Percentiles rank a stretch among this genome's conserved stretches.
phyloP scores from a whole-genome alignment of 2,797 vertebrate species.

The Chiloscyllium punctatum region DNA sequence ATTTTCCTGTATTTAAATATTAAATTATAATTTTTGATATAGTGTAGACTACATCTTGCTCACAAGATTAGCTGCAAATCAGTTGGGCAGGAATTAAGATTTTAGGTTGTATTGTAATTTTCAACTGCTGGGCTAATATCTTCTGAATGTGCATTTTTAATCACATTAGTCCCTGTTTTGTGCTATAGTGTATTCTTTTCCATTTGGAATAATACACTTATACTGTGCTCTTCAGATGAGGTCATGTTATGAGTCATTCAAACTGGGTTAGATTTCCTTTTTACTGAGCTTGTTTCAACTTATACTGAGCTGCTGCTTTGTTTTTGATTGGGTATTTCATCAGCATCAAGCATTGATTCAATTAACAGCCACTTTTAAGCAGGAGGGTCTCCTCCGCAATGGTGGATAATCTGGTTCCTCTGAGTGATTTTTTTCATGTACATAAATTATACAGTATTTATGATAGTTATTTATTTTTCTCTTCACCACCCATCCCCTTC shows the following conservation, averaged over 20 bases:
- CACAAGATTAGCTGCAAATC: background rate
- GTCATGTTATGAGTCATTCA: slow-evolving; percentile 11
- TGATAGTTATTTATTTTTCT: slow-evolving; percentile 40
- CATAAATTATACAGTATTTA: background rate
- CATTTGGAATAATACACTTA: background rate
- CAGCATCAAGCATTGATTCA: background rate
- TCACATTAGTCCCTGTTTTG: background rate
- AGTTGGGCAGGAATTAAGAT: background rate
- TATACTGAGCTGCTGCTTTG: background rate
- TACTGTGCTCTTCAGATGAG: background rate
- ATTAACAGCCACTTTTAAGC: background rate
- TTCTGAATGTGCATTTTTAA: background rate
- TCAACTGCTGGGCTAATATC: background rate
- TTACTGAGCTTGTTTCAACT: background rate
- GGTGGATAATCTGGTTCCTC: background rate
- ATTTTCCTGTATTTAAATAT: background rate
- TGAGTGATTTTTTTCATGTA: background rate
- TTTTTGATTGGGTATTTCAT: background rate
- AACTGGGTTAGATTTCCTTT: background rate
- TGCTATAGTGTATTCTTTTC: background rate
- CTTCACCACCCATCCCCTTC: slow-evolving; percentile 33
- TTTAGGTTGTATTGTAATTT: background rate
- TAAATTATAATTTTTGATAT: background rate
- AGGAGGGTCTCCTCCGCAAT: background rate
- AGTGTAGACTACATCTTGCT: background rate